Evolutionary conservation across 2,888 invertebrate genomes (phyloP), one percentile per base, ranked within the genome.

Genomic region (Tachina fera): DNA sequence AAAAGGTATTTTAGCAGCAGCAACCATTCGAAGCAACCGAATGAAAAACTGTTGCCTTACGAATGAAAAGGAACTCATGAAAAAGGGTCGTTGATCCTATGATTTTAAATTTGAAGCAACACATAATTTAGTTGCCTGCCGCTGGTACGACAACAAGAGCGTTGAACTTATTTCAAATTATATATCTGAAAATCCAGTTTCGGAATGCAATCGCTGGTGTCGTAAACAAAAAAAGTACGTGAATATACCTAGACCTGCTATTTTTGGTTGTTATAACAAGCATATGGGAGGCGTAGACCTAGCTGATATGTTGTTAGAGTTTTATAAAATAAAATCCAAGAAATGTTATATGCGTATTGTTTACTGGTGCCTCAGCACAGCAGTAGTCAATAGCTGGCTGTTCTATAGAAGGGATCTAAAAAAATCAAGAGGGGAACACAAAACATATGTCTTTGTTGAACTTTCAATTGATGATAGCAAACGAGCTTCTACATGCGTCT

Each of bases 61-160:
- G n/a, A n/a, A n/a, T n/a, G n/a, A n/a, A n/a, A n/a, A 85, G 45
- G 72, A 83, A 9, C 80, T 83, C 75, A 82, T 10, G 43, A 70
- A 43, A 43, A 61, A 61, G 3, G 84, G 87, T 83, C 82, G 87
- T 43, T 84, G 86, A 71, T 87, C 84, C 60, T 71, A 70, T 70
- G 67, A 87, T 79, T 87, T 85, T 16, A 86, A 86, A 81, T 84
- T 43, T 82, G 87, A 87, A 61, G 51, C 71, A 70, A 79, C 72
- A 31, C 45, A 84, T 56, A 83, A 83, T 51, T 77, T 87, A 45
- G 70, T 87, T 87, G 84, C 72, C 76, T 87, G 86, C 65, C 86
- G 84, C 51, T 87, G 86, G 87, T 87, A 83, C 63, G 87, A 87
- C 60, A 87, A 87, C 22, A 22, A 22, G 22, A 22, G 22, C 22